A percentile compares a stretch with the other conserved stretches of the same genome.
Evolutionary conservation across 1,140 invertebrate species (phyloP).

Genomic region (Apis mellifera): DNA sequence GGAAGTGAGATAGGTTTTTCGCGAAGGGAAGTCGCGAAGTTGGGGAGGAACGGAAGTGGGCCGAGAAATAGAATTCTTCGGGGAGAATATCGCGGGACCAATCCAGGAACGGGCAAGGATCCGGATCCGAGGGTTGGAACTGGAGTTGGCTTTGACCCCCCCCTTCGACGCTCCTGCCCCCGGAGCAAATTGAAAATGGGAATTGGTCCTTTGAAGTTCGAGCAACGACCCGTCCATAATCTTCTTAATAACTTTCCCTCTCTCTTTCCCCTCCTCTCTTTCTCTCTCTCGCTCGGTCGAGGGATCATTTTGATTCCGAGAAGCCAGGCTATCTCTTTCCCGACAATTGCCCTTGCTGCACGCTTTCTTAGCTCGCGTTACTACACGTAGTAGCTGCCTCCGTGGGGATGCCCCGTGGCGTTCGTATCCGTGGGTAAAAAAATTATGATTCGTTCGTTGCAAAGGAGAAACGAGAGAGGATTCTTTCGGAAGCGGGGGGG

Average conservation of each 20-base stretch:
- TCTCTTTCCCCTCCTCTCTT: conserved; percentile 33
- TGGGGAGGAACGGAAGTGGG: neutral
- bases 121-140: conserved; percentile 41
- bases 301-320: conserved; percentile 24
- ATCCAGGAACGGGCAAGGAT: conserved; percentile 53
- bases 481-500: too few relatives aligned
- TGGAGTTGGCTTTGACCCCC: conserved; percentile 61
- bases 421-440: neutral
- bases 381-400: too few relatives aligned
- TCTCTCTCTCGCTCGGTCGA: too few relatives aligned
- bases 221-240: conserved; percentile 73
- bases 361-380: neutral
- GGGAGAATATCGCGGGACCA: conserved; percentile 60
- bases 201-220: conserved; percentile 79
- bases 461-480: neutral
- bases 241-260: conserved; percentile 75
- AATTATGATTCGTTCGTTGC: neutral
- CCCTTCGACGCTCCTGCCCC: neutral
- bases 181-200: conserved; percentile 76
- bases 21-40: conserved; percentile 30
- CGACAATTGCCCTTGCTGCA: conserved; percentile 16
- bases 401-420: neutral
- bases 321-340: conserved; percentile 16
- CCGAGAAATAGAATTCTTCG: conserved; percentile 63
- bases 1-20: conserved; percentile 26